Evolutionary conservation across 2,888 invertebrate genomes (phyloP), one percentile per base, ranked within the genome.

Genomic region (Corythucha ciliata): DNA sequence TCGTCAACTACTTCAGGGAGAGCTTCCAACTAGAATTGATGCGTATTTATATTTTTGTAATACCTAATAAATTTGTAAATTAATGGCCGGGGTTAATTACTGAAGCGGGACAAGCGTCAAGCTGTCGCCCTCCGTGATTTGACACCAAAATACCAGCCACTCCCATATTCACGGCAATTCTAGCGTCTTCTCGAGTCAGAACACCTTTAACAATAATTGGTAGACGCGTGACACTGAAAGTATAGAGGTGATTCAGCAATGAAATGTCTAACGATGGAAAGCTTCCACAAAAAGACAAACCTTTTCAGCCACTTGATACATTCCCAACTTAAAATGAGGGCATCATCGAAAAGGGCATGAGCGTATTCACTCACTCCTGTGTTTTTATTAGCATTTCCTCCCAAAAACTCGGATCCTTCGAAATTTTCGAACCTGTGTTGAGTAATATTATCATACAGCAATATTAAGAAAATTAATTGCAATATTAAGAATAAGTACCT

Each of bases 81-180:
- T 8, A 29, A 29, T 8, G 29, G n/a, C 8, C 34, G 24, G 25
- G 16, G 8, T 24, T 26, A 61, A 65, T 67, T 72, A 88, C 87
- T 50, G 90, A 77, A 10, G 92, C 80, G 12, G 87, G 83, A 8
- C 83, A 81, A n/a, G 80, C 77, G 65, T 91, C 91, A 26, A 91
- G 69, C 70, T 94, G 94, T 54, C 93, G 74, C 0, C 83, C 94
- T 2, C 94, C 94, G 67, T 94, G 94, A 69, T 94, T 94, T 0
- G 93, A 94, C 3, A 96, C 93, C 54, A 90, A 72, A 49, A 94
- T 79, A 1, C 78, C 94, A 2, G 77, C 71, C 37, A 81, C 86
- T 4, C 90, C 91, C 47, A 77, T 72, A 59, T 86, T 72, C 0
- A 75, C 72, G 0, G 85, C 92, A 60, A 79, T 70, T 14, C 78